Conservation (phyloP, 2,888 invertebrate genomes). For the Rambutsinella grinnellia region DNA sequence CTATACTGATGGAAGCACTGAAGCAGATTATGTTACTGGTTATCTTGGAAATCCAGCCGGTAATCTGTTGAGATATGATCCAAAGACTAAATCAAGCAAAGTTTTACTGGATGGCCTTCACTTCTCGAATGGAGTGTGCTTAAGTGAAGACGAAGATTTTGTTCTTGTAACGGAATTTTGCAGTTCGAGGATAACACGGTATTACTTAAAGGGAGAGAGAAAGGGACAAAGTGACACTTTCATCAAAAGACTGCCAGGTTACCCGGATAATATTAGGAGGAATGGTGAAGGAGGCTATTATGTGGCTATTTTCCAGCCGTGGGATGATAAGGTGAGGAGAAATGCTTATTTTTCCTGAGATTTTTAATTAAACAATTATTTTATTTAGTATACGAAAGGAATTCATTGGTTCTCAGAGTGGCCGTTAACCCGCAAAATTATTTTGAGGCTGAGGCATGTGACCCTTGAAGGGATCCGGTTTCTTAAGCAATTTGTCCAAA, state of each 20-base stretch:
- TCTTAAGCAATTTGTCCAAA: too few species aligned
- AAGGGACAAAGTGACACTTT: slow-evolving; percentile 85
- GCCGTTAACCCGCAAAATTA: slow-evolving; percentile 28
- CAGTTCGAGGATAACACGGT: slow-evolving; percentile 67
- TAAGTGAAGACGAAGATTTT: slow-evolving; percentile 86
- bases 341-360: too few species aligned
- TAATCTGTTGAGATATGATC: slow-evolving; percentile 86
- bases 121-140: slow-evolving; percentile 89
- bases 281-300: slow-evolving; percentile 79
- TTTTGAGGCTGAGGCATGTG: slow-evolving; percentile 18
- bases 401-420: neutral
- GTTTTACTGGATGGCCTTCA: slow-evolving; percentile 82
- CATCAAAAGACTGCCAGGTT: slow-evolving; percentile 83
- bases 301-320: slow-evolving; percentile 74
- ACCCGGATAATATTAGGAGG: slow-evolving; percentile 76
- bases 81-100: slow-evolving; percentile 80
- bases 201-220: slow-evolving; percentile 84
- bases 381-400: too few species aligned
- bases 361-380: too few species aligned
- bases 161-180: slow-evolving; percentile 83
- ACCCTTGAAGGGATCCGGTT: too few species aligned
- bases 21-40: slow-evolving; percentile 77
- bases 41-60: slow-evolving; percentile 84
- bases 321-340: slow-evolving; percentile 69
- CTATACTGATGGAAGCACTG: slow-evolving; percentile 87